Evolutionary conservation across 2,113 vertebrate species (phyloP).

Genomic region (Alethe diademata): DNA sequence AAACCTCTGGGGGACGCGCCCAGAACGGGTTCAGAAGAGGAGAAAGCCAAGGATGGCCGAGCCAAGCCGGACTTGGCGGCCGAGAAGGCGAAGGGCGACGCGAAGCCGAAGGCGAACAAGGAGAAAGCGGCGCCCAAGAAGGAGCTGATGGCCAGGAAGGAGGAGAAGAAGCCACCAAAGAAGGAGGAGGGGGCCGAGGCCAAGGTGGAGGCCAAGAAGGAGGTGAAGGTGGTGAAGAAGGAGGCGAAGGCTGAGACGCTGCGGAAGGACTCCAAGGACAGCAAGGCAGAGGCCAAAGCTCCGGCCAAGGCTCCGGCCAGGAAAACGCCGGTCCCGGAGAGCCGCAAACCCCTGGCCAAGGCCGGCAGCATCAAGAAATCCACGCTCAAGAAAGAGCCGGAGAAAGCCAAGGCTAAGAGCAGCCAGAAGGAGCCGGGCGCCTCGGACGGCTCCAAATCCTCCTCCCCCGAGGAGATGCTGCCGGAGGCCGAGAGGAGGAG

Average conservation of each 20-base stretch:
- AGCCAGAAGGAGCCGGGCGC: neutral
- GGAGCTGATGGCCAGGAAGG: conserved; percentile 62
- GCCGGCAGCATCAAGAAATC: conserved; percentile 12
- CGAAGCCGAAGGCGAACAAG: conserved; percentile 58
- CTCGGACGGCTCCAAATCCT: conserved; percentile 50
- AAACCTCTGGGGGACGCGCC: conserved; percentile 18
- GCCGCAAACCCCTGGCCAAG: conserved; percentile 42
- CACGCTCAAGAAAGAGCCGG: conserved; percentile 52
- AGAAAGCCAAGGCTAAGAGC: conserved; percentile 27
- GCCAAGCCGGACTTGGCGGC: conserved; percentile 38
- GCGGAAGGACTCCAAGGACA: conserved; percentile 57
- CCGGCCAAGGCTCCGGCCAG: conserved; percentile 22
- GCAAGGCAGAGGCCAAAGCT: conserved; percentile 74
- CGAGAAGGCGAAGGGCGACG: conserved; percentile 72
- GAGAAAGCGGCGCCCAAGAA: conserved; percentile 76
- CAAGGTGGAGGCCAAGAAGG: conserved; percentile 54
- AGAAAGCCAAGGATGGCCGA: conserved; percentile 70
- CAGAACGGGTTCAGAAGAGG: conserved; percentile 65
- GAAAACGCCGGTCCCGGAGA: neutral
- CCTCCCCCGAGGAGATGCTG: conserved; percentile 67
- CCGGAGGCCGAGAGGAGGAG: conserved; percentile 39
- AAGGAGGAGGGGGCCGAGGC: conserved; percentile 41
- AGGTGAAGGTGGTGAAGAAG: conserved; percentile 67
- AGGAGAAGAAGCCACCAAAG: conserved; percentile 70
- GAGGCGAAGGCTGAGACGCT: conserved; percentile 69